Base-by-base conservation (phyloP, 1,140 invertebrate genomes). In the Pseudomyrmex flavicornis region DNA sequence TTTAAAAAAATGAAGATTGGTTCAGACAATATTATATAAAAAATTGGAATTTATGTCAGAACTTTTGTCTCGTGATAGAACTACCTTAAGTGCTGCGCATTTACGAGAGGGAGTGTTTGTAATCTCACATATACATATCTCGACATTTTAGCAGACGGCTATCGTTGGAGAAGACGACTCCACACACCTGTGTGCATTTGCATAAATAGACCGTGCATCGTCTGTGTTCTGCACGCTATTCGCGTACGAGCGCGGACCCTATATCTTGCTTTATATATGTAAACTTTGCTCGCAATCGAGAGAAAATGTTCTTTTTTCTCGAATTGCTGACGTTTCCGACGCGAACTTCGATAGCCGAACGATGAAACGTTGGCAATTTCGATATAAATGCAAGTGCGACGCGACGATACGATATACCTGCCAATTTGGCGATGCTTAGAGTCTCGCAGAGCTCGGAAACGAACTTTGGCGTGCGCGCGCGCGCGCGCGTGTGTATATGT, bases 121-220 rank as follows among this genome's bases (percentile, higher is more conserved):
- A 35, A n/a, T n/a, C 22, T 12, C 44, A 15, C 10, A 9, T 79
- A 69, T n/a, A n/a, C 48, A 58, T 26, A 46, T 69, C 76, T 59
- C 20, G 22, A 72, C 12, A 72, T 80, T 80, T 80, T 72, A 59
- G 44, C 15, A 61, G 54, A 59, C 70, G 35, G 56, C 20, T 70
- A 50, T 80, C 66, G 50, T 26, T 52, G n/a, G 50, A 70, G 65
- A 7, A 69, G 15, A 22, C 52, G 65, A 80, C 20, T 80, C 76
- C 54, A 35, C 44, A 80, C 44, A 80, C 44, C 54, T 80, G 54
- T 61, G 22, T 46, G 72, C 72, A n/a, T 80, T 80, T 80, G 66
- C 76, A 72, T 80, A 80, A 80, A 26, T 17, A 35, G 56, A 72
- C 76, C 59, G 66, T 72, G n/a, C 66, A 50, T 50, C 76, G 22